A percentile compares a stretch with the other conserved stretches of the same genome.
Evolutionary conservation across 2,113 vertebrate genomes (phyloP).

Genomic region (Mionectes macconnelli): DNA sequence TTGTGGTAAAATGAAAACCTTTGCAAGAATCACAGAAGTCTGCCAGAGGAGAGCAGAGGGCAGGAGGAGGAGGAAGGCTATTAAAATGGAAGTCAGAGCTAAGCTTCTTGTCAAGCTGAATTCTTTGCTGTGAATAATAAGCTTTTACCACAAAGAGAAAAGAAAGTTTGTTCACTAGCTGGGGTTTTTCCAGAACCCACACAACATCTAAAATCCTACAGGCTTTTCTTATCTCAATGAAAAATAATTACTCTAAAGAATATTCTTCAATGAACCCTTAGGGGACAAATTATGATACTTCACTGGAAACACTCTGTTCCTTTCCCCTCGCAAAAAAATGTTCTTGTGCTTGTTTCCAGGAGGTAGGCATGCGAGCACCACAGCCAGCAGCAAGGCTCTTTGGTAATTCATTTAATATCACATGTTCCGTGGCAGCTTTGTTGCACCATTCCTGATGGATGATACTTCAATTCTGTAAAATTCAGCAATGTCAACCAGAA

Average conservation of each 20-base stretch:
- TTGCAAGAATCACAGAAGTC: background rate
- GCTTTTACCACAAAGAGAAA: conserved; percentile 32
- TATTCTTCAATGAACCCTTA: conserved; percentile 40
- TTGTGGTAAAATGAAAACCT: conserved; percentile 32
- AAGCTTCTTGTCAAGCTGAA: background rate
- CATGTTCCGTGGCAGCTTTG: background rate
- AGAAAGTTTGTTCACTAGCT: conserved; percentile 39
- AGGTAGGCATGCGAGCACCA: background rate
- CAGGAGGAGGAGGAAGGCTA: background rate
- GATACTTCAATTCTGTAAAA: background rate
- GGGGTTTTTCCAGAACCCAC: conserved; percentile 29
- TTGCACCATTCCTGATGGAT: background rate
- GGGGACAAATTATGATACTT: conserved; percentile 47
- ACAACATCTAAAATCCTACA: conserved; percentile 42
- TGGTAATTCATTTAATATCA: background rate
- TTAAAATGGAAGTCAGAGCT: conserved; percentile 52
- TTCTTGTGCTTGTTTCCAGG: conserved; percentile 41
- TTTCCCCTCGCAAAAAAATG: conserved; percentile 20
- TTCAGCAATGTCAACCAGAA: background rate
- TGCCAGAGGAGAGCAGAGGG: background rate
- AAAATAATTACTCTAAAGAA: conserved; percentile 50
- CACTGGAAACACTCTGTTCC: conserved; percentile 49
- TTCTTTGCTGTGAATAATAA: conserved; percentile 58
- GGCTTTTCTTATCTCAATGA: conserved; percentile 17
- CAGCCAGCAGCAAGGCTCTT: background rate